Percentiles rank a stretch among this genome's conserved stretches.
These are phyloP conservation scores for Drosophila recens DNA, from an alignment of 2,888 invertebrate species.

Conservation along the genomic window DNA sequence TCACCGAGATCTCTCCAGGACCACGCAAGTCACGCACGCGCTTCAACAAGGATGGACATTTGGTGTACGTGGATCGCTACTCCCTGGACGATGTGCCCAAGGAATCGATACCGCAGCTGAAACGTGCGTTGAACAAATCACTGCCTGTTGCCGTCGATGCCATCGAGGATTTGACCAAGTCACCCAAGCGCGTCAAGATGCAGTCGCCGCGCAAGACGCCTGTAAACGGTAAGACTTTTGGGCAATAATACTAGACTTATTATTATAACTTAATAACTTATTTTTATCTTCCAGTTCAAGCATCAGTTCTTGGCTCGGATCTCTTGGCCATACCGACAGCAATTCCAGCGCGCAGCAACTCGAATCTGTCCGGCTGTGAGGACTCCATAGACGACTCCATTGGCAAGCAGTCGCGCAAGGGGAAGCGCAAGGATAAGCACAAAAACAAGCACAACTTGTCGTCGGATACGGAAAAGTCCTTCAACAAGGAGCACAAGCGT, in stretches of 20 bases:
- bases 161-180: constrained; percentile 52
- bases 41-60: constrained; percentile 90
- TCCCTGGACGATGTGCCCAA: constrained; percentile 69
- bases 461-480: constrained; percentile 86
- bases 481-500: constrained; percentile 91
- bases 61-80: constrained; percentile 85
- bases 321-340: constrained; percentile 52
- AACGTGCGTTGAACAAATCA: constrained; percentile 56
- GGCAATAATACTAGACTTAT: too few species aligned
- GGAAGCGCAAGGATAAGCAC: constrained; percentile 91
- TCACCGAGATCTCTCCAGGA: constrained; percentile 91
- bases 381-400: constrained; percentile 68
- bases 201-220: constrained; percentile 69
- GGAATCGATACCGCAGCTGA: constrained; percentile 29
- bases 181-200: constrained; percentile 62
- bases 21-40: constrained; percentile 93
- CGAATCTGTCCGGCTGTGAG: constrained; percentile 59
- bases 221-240: constrained; percentile 47
- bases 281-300: constrained; percentile 36
- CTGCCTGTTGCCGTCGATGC: constrained; percentile 47
- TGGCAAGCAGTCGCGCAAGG: constrained; percentile 86
- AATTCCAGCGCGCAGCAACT: constrained; percentile 23
- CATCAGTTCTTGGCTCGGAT: constrained; percentile 17
- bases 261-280: too few species aligned
- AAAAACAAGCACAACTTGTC: constrained; percentile 87